phyloP scores from a whole-genome alignment of 1,140 invertebrate species.

The Ceratina japonica region DNA sequence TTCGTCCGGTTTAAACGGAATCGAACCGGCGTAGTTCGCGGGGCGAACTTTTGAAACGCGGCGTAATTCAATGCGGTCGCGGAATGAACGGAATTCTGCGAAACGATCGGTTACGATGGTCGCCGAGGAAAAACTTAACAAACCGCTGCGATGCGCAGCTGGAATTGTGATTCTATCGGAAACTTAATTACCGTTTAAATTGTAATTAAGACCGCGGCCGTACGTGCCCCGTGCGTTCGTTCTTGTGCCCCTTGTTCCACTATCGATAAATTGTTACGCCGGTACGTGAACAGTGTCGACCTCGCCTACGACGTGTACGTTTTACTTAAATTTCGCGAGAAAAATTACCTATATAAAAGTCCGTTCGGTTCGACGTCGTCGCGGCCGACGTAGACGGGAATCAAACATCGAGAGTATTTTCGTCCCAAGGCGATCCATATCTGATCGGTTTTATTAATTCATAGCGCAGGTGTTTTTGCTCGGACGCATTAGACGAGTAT shows the following conservation, averaged over 20 bases:
- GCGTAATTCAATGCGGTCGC: not conserved
- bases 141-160: slow-evolving; percentile 7
- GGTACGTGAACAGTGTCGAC: slow-evolving; percentile 24
- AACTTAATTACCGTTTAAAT: slow-evolving; percentile 41
- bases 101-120: slow-evolving; percentile 15
- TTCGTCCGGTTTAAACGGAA: too few species aligned
- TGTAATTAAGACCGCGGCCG: slow-evolving; percentile 28
- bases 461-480: too few species aligned
- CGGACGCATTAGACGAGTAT: too few species aligned
- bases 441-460: too few species aligned
- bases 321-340: not conserved
- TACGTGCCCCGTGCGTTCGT: slow-evolving; percentile 14
- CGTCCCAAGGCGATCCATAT: too few species aligned
- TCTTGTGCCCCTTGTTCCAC: not conserved
- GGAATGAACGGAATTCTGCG: not conserved
- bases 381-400: too few species aligned
- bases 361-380: too few species aligned
- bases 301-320: not conserved
- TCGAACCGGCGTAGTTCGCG: too few species aligned
- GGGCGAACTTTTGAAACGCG: not conserved
- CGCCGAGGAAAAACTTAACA: slow-evolving; percentile 12
- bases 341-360: not conserved
- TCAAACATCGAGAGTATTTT: too few species aligned
- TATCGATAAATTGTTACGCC: slow-evolving; percentile 10
- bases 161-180: slow-evolving; percentile 33